Evolutionary conservation across 23 tunicate genomes (phyloP).

Genomic region (Diplosoma virens): DNA sequence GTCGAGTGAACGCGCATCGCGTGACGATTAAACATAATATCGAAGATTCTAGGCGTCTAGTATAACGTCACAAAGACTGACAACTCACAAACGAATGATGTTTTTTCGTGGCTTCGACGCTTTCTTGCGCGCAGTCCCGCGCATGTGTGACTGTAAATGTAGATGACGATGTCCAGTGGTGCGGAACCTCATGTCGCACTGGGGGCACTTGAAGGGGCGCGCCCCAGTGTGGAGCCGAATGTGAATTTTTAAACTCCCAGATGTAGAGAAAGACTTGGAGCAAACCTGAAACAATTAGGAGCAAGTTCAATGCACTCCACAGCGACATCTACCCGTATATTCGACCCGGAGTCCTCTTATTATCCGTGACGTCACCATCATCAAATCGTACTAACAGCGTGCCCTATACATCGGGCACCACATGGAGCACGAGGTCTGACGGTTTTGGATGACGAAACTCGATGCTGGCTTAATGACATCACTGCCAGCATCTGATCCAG

Average conservation of each 20-base stretch:
- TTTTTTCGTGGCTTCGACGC: constrained; percentile 21
- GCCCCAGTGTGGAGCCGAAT: constrained; percentile 81
- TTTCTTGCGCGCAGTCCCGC: constrained; percentile 38
- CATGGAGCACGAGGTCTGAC: too few relatives aligned
- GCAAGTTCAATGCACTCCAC: neutral
- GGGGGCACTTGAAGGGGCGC: constrained; percentile 68
- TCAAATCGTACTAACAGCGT: too few relatives aligned
- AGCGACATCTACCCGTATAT: too few relatives aligned
- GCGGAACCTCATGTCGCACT: constrained; percentile 64
- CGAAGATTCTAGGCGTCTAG: too few relatives aligned
- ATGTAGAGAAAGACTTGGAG: constrained; percentile 56
- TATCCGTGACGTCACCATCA: too few relatives aligned
- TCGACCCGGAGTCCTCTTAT: too few relatives aligned
- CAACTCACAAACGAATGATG: constrained; percentile 14
- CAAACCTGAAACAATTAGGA: constrained; percentile 82
- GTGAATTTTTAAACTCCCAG: constrained; percentile 73
- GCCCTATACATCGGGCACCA: too few relatives aligned
- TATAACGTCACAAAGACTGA: neutral
- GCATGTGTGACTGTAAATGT: constrained; percentile 52
- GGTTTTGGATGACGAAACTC: too few relatives aligned
- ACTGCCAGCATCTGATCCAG: too few relatives aligned
- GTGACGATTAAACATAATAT: neutral
- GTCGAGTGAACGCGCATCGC: neutral
- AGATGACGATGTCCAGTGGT: constrained; percentile 73
- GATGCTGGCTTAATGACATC: too few relatives aligned